Evolutionary conservation across 2,113 vertebrate genomes (phyloP).

Genomic region (Cinclus mexicanus): DNA sequence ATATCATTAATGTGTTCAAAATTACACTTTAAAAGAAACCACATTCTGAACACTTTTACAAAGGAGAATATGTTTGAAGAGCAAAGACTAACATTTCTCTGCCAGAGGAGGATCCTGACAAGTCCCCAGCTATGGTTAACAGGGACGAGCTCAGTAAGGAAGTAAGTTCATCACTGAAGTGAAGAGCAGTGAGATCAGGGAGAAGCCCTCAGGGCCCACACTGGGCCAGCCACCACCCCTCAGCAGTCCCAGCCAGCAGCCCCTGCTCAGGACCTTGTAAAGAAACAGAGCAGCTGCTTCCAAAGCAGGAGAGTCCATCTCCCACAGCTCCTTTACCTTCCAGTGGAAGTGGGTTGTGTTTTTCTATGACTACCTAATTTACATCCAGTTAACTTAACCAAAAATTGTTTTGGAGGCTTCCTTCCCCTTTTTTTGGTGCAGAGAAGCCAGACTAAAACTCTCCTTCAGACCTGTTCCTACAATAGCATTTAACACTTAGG

Average conservation of each 20-base stretch:
- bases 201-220: neutral
- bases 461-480: neutral
- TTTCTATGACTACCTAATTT: neutral
- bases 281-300: neutral
- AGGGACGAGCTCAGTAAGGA: neutral
- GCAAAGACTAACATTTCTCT: neutral
- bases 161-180: neutral
- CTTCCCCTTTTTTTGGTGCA: neutral
- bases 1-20: conserved; percentile 43
- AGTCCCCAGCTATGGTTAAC: neutral
- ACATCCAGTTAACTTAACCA: neutral
- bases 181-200: neutral
- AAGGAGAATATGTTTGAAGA: neutral
- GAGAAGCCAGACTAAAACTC: neutral
- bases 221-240: neutral
- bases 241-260: neutral
- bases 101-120: neutral
- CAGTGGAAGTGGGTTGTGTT: neutral
- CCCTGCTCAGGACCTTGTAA: neutral
- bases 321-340: neutral
- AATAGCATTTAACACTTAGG: neutral
- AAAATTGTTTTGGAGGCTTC: neutral
- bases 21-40: conserved; percentile 11
- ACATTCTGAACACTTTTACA: neutral
- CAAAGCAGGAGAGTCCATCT: neutral